Conservation (phyloP, 1,140 invertebrate genomes). For the Hylyphantes graminicola region DNA sequence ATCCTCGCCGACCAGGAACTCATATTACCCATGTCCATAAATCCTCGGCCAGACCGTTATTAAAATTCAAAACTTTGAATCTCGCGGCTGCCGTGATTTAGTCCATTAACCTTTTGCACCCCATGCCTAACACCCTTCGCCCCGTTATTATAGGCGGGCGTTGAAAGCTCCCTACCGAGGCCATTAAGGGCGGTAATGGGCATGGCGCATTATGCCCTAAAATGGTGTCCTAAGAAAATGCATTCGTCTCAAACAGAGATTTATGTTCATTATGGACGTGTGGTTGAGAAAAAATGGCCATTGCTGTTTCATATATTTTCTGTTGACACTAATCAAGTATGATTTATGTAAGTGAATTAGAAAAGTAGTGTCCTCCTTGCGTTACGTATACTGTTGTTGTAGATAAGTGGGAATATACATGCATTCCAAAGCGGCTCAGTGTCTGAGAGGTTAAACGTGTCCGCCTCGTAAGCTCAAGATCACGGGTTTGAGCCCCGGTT, state of each 20-base stretch:
- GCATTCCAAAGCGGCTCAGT: too few species aligned
- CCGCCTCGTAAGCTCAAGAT: too few species aligned
- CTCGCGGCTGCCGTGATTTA: constrained; percentile 12
- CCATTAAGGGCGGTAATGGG: constrained; percentile 16
- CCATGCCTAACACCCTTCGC: background rate
- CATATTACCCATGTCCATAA: background rate
- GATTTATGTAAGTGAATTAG: too few species aligned
- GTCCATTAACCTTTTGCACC: constrained; percentile 27
- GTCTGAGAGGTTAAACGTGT: too few species aligned
- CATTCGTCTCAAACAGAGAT: background rate
- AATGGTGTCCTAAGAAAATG: background rate
- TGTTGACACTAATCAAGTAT: too few species aligned
- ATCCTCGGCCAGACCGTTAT: constrained; percentile 3
- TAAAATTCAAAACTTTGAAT: constrained; percentile 35
- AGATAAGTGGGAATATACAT: too few species aligned
- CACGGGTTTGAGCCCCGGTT: too few species aligned
- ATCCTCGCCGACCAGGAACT: constrained; percentile 1
- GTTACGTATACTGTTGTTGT: too few species aligned
- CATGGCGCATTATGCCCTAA: background rate
- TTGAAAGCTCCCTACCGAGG: background rate
- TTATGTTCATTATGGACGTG: constrained; percentile 3
- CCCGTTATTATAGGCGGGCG: too few species aligned
- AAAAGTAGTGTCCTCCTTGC: too few species aligned
- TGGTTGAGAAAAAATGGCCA: background rate
- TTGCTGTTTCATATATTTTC: too few species aligned